Evolutionary conservation across 2,113 vertebrate genomes (phyloP).

Genomic region (Rissa tridactyla): DNA sequence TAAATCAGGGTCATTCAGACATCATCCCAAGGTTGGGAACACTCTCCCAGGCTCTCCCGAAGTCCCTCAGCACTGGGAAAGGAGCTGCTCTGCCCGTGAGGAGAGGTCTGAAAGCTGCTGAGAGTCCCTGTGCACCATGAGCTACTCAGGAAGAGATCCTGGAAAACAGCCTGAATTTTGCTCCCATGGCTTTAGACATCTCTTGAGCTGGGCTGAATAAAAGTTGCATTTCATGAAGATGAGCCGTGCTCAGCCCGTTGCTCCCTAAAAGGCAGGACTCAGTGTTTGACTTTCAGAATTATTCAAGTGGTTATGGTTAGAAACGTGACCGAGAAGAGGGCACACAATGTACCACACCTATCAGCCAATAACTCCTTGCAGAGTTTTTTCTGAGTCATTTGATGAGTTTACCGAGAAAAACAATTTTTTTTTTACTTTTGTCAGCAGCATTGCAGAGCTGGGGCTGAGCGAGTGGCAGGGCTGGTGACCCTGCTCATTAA

Average conservation of each 20-base stretch:
- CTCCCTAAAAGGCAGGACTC: background rate
- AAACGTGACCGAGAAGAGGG: conserved; percentile 71
- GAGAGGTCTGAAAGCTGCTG: background rate
- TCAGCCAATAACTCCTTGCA: background rate
- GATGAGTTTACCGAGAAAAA: conserved; percentile 71
- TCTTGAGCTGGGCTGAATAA: background rate
- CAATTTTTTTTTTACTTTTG: conserved; percentile 57
- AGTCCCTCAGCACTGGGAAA: background rate
- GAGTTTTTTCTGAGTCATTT: conserved; percentile 70
- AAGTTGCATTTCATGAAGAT: rapidly evolving
- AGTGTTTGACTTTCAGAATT: conserved; percentile 54
- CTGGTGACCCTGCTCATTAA: background rate
- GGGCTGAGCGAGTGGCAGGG: background rate
- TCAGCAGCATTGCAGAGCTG: conserved; percentile 57
- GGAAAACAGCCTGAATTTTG: background rate
- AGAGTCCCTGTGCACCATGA: rapidly evolving
- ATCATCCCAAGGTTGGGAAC: rapidly evolving
- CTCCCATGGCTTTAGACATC: background rate
- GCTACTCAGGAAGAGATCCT: rapidly evolving
- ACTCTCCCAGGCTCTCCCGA: background rate
- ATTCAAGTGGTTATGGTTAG: conserved; percentile 60
- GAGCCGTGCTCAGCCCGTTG: background rate
- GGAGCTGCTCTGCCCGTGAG: background rate
- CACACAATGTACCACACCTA: background rate
- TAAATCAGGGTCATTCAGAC: background rate